Evolutionary conservation across 2,888 invertebrate genomes (phyloP).

Genomic region (Aleiodes testaceus): DNA sequence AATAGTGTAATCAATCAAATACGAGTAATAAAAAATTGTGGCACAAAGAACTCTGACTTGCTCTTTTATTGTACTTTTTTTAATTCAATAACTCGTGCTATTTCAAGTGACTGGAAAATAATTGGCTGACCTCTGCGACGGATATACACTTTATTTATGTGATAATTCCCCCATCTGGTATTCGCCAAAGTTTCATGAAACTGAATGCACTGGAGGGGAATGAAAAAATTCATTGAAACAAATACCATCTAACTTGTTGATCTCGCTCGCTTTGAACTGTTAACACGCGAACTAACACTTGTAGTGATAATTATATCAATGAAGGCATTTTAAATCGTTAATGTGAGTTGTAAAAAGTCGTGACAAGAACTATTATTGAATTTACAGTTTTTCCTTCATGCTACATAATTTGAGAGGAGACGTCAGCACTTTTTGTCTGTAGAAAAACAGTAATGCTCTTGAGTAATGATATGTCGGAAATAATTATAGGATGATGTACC

Average conservation of each 20-base stretch:
- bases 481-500: too few species aligned
- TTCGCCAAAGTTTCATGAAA: background rate
- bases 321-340: background rate
- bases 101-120: background rate
- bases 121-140: background rate
- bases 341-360: too few species aligned
- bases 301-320: background rate
- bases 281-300: background rate
- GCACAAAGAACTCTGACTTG: background rate
- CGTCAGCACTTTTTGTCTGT: too few species aligned
- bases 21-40: slow-evolving; percentile 2
- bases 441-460: too few species aligned
- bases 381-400: too few species aligned
- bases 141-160: background rate
- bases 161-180: background rate
- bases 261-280: background rate
- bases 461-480: too few species aligned
- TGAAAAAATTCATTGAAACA: background rate
- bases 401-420: too few species aligned
- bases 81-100: background rate
- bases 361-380: too few species aligned
- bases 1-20: background rate
- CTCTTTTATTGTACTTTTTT: background rate
- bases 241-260: slow-evolving; percentile 19
- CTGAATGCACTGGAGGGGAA: background rate